A percentile compares a stretch with the other conserved stretches of the same genome.
phyloP scores from a whole-genome alignment of 2,113 vertebrate genomes.

The Brachypteracias leptosomus region DNA sequence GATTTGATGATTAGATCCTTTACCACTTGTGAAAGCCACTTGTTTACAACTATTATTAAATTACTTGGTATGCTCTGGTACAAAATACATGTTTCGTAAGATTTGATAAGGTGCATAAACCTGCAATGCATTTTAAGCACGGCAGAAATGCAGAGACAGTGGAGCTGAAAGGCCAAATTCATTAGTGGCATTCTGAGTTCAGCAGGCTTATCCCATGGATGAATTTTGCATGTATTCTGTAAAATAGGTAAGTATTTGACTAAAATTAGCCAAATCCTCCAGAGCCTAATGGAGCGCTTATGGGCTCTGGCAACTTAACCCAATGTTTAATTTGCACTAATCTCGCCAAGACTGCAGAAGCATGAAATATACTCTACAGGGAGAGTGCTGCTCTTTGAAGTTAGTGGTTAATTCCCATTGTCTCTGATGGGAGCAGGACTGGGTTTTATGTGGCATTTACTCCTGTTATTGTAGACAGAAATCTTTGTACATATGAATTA shows the following conservation, averaged over 20 bases:
- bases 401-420: slow-evolving; percentile 60
- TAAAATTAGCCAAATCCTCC: slow-evolving; percentile 68
- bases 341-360: slow-evolving; percentile 60
- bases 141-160: neutral
- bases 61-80: neutral
- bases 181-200: neutral
- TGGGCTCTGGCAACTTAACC: slow-evolving; percentile 61
- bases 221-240: slow-evolving; percentile 26
- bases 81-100: neutral
- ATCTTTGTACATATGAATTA: slow-evolving; percentile 30
- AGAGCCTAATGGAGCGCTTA: slow-evolving; percentile 59
- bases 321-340: slow-evolving; percentile 67
- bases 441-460: slow-evolving; percentile 28
- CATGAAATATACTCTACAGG: slow-evolving; percentile 61
- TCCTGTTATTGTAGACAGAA: slow-evolving; percentile 14
- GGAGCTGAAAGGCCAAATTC: neutral
- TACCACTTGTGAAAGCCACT: neutral
- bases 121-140: neutral
- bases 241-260: slow-evolving; percentile 58
- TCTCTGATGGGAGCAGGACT: slow-evolving; percentile 50
- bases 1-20: neutral
- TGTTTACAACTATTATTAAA: neutral
- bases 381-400: slow-evolving; percentile 49
- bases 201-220: slow-evolving; percentile 6
- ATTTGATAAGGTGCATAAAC: neutral